Percentiles rank a stretch among this genome's conserved stretches.
Evolutionary conservation across 2,888 invertebrate genomes (phyloP).

Genomic region (Hirtodrosophila alboralis): DNA sequence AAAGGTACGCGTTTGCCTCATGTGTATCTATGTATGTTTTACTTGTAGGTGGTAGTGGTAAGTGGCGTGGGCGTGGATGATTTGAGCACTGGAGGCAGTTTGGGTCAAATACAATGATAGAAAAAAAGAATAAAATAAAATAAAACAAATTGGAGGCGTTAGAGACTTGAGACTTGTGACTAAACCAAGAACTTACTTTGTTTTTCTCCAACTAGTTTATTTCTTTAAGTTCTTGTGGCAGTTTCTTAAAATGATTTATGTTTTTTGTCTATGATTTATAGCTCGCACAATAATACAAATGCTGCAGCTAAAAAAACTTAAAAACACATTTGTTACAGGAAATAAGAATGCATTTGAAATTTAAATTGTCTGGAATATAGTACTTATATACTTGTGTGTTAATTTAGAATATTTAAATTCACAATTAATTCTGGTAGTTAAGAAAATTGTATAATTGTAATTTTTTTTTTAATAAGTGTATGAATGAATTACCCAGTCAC

Average conservation of each 20-base stretch:
- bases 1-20: constrained; percentile 26
- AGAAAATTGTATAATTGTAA: no score
- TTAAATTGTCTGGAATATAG: no score
- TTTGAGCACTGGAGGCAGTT: constrained; percentile 49
- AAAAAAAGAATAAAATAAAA: no score
- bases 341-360: no score
- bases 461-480: no score
- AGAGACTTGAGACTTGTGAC: constrained; percentile 22
- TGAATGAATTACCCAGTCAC: no score
- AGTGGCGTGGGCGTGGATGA: constrained; percentile 57
- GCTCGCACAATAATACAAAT: not conserved
- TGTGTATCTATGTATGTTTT: constrained; percentile 24
- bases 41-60: constrained; percentile 6
- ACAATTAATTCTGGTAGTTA: no score
- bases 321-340: not conserved
- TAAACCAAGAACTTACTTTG: constrained; percentile 37
- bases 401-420: no score
- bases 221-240: constrained; percentile 44
- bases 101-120: constrained; percentile 33
- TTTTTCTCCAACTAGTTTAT: constrained; percentile 9
- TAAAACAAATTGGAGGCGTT: constrained; percentile 44
- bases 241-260: constrained; percentile 58
- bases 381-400: no score
- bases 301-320: constrained; percentile 3
- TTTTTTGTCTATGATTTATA: constrained; percentile 40